These are phyloP conservation scores for Rhynchotus rufescens DNA, from an alignment of 2,797 vertebrate species.

Conservation along the genomic window DNA sequence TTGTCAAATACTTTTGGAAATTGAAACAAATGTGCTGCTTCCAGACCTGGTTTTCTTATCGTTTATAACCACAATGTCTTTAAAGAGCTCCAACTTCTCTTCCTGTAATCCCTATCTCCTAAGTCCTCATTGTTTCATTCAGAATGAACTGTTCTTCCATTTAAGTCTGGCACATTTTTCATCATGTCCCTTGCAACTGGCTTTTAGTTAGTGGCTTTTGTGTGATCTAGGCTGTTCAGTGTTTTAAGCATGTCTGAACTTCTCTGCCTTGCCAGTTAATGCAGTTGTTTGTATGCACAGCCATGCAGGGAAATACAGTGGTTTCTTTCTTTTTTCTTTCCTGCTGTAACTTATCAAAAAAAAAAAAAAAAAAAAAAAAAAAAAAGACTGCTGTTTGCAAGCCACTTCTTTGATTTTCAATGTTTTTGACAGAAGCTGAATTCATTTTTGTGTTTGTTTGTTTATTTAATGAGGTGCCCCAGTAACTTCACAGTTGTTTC, in stretches of 20 bases:
- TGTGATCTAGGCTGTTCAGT: background rate
- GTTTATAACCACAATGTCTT: constrained; percentile 30
- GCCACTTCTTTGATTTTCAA: background rate
- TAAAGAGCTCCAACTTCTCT: background rate
- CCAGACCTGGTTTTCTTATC: constrained; percentile 28
- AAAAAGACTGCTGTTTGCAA: background rate
- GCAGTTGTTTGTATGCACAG: background rate
- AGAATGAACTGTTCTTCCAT: background rate
- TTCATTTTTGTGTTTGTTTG: background rate
- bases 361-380: background rate
- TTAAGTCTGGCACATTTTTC: constrained; percentile 36
- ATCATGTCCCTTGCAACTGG: background rate
- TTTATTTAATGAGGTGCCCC: background rate
- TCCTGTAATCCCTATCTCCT: background rate
- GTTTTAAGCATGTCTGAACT: background rate
- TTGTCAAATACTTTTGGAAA: constrained; percentile 47
- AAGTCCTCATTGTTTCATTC: constrained; percentile 12
- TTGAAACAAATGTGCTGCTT: constrained; percentile 47
- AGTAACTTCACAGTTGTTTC: background rate
- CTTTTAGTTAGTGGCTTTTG: background rate
- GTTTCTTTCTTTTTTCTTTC: background rate
- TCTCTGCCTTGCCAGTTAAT: background rate
- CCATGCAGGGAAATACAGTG: background rate
- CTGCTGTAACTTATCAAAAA: background rate
- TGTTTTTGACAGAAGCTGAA: background rate